Base-by-base conservation (phyloP, 2,888 invertebrate species). In the Lycaena phlaeas region DNA sequence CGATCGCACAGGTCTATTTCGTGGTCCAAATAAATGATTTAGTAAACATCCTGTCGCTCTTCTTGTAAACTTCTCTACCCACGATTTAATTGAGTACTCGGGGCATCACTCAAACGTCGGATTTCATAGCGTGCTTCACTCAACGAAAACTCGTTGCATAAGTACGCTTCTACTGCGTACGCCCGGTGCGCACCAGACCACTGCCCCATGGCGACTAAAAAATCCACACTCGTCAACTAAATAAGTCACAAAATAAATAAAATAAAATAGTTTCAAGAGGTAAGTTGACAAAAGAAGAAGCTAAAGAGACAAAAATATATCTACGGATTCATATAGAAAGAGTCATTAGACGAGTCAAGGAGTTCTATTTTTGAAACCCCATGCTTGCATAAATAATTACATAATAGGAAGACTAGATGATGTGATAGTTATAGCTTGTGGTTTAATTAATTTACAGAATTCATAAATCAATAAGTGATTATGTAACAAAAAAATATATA, bases 391-490 rank as follows among this genome's bases (percentile, higher is more conserved):
- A 12, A 36, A 46, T 38, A 6, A 14, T 6, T 49, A 46, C 29
- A 31, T 40, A 18, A 14, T 49, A 9, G 43, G 42, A 31, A 7
- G 48, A 10, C 41, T 54, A 2, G 55, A 56, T 49, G 49, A 51
- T 36, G 25, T 49, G 1, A 45, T 53, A 11, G 48, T 25, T 4
- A 48, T 53, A 27, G 44, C 53, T 1, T 56, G 53, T 47, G 50
- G 27, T n/a, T 46, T 53, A 15, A 45, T 56, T 3, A 56, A 57
- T 38, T 30, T n/a, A n/a, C n/a, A n/a, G n/a, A n/a, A n/a, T n/a
- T n/a, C n/a, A n/a, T n/a, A n/a, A n/a, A n/a, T n/a, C n/a, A n/a
- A n/a, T n/a, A n/a, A n/a, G n/a, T n/a, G n/a, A n/a, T n/a, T n/a
- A n/a, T n/a, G n/a, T n/a, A n/a, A n/a, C n/a, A n/a, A n/a, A n/a